phyloP scores from a whole-genome alignment of 1,140 invertebrate species.

The Scaptomyza pallida region DNA sequence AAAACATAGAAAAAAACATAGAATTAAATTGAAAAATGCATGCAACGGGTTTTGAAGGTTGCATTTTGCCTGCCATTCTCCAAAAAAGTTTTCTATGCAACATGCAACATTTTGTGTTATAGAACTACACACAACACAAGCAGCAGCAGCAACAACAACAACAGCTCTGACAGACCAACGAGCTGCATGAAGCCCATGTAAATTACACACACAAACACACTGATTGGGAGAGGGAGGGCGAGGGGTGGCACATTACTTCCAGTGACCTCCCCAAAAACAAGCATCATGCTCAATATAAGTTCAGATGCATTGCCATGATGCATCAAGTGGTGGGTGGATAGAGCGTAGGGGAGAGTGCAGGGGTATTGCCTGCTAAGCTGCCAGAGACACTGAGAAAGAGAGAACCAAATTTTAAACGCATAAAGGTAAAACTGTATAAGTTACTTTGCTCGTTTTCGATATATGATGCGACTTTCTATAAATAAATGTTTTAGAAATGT shows the following conservation, averaged over 20 bases:
- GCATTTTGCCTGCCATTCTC: conserved; percentile 46
- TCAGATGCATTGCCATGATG: conserved; percentile 23
- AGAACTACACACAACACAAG: conserved; percentile 16
- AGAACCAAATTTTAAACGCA: not conserved
- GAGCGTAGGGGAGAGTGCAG: not conserved
- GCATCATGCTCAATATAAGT: conserved; percentile 26
- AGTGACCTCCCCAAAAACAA: conserved; percentile 15
- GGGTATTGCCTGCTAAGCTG: not conserved
- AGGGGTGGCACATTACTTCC: conserved; percentile 24
- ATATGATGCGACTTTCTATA: not conserved
- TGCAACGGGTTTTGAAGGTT: conserved; percentile 81
- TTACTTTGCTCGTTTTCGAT: conserved; percentile 25
- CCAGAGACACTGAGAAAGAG: not conserved
- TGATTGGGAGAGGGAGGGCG: too few relatives aligned
- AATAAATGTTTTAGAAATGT: too few relatives aligned
- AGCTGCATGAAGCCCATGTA: conserved; percentile 66
- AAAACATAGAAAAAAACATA: conserved; percentile 1
- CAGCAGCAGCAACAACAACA: too few relatives aligned
- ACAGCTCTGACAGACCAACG: conserved; percentile 58
- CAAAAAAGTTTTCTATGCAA: conserved; percentile 27
- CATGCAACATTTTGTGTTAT: conserved; percentile 18
- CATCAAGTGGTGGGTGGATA: conserved; percentile 33
- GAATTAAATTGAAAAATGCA: conserved; percentile 74
- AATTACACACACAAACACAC: conserved; percentile 50
- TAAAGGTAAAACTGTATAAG: conserved; percentile 4